Conservation (phyloP, 2,888 invertebrate genomes). For the Blera fallax region DNA sequence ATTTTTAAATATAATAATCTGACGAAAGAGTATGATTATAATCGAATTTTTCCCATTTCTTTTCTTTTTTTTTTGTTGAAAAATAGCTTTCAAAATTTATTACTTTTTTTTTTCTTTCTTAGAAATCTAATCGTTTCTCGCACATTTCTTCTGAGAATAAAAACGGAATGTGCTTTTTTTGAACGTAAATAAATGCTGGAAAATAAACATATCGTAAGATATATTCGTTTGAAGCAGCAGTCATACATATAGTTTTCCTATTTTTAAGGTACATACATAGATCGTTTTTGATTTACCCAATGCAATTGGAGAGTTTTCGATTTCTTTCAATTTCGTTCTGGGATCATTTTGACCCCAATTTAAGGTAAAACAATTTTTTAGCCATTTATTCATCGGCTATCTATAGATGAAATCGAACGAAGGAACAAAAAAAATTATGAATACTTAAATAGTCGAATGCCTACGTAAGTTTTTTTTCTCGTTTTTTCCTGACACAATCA, state of each 20-base stretch:
- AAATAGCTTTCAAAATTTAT: neutral
- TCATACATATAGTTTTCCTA: neutral
- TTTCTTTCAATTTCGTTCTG: too few relatives aligned
- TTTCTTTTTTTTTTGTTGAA: neutral
- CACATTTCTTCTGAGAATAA: constrained; percentile 6
- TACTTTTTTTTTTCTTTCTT: neutral
- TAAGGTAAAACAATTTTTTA: neutral
- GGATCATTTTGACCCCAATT: constrained; percentile 2
- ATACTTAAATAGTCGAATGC: neutral
- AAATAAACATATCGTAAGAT: constrained; percentile 19
- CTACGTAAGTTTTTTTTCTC: neutral
- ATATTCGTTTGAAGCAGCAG: neutral
- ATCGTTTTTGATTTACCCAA: neutral
- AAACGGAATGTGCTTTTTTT: neutral
- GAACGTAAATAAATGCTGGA: constrained; percentile 7
- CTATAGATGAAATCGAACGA: constrained; percentile 24
- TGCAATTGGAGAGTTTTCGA: neutral
- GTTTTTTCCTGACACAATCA: constrained; percentile 20
- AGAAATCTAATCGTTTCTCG: neutral
- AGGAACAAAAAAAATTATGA: neutral
- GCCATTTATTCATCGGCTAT: constrained; percentile 41
- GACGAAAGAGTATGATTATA: neutral
- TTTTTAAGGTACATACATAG: neutral
- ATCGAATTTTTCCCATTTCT: neutral
- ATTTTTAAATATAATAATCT: constrained; percentile 16